Base-by-base conservation (phyloP, 2,113 vertebrate species). In the Amblyopsis rosae region DNA sequence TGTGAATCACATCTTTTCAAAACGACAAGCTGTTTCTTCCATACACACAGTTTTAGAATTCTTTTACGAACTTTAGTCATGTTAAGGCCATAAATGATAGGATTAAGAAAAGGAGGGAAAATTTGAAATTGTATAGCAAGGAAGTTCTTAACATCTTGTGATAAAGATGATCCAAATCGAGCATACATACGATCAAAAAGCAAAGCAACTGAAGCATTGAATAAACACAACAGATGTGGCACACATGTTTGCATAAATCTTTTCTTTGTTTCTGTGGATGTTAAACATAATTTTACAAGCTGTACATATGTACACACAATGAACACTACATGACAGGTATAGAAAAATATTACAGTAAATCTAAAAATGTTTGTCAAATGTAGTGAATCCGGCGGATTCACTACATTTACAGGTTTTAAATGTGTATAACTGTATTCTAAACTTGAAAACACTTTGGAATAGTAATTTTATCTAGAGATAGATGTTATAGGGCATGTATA, bases 1-100 rank as follows among this genome's bases (percentile, higher is more conserved):
- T 19, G 19, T 19, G 19, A 19, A 19, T 19, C 19, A 19, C 19
- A 19, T 19, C 19, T 19, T 19, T 19, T 19, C 19, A 19, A 19
- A 19, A 19, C 19, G 19, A 19, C 19, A 19, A 19, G 19, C 19
- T 19, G 19, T 19, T 19, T 19, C 19, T 19, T 19, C 19, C 19
- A 19, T 19, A 19, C 19, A 19, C 19, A 19, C 19, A 19, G 19
- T 19, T 19, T 19, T 19, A 19, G 19, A 19, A 59, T 35, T 59
- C 33, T 59, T 11, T 62, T 65, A 0, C 72, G 61, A 15, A 82
- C 57, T 63, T 59, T 75, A 13, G 41, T 72, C 10, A 82, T 53
- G 35, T 79, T 78, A 33, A 82, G 10, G 45, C 76, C 80, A 79
- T 78, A 78, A 50, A 82, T 75, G 3, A 82, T 50, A 19, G 80